phyloP scores from a whole-genome alignment of 1,140 invertebrate genomes.

The Zaprionus nigranus region DNA sequence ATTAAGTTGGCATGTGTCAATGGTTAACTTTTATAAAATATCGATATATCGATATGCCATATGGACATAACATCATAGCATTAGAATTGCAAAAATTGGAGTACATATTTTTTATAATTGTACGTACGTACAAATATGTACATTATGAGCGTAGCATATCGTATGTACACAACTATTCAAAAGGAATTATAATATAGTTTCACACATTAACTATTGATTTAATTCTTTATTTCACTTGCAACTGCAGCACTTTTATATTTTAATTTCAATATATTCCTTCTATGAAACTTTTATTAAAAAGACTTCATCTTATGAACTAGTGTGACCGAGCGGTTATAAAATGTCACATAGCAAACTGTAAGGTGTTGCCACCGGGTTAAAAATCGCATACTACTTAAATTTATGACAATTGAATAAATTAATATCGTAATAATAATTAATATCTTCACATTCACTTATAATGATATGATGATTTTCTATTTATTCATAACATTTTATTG shows the following conservation, averaged over 20 bases:
- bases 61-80: neutral
- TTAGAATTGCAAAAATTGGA: neutral
- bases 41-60: conserved; percentile 1
- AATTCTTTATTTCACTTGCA: neutral
- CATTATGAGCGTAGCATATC: neutral
- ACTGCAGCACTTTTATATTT: neutral
- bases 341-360: too few species aligned
- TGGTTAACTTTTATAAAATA: neutral
- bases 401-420: too few species aligned
- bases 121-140: neutral
- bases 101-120: conserved; percentile 1
- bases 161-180: neutral
- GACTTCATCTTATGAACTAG: neutral
- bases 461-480: too few species aligned
- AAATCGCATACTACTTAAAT: too few species aligned
- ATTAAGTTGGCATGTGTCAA: neutral
- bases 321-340: neutral
- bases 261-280: neutral
- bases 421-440: too few species aligned
- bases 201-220: neutral
- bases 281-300: neutral
- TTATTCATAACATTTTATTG: too few species aligned
- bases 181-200: neutral
- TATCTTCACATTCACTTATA: too few species aligned
- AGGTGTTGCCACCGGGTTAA: too few species aligned